Percentiles rank a stretch among this genome's conserved stretches.
These are phyloP conservation scores for Cydia strobilella DNA, from an alignment of 1,140 invertebrate species.

Conservation along the genomic window DNA sequence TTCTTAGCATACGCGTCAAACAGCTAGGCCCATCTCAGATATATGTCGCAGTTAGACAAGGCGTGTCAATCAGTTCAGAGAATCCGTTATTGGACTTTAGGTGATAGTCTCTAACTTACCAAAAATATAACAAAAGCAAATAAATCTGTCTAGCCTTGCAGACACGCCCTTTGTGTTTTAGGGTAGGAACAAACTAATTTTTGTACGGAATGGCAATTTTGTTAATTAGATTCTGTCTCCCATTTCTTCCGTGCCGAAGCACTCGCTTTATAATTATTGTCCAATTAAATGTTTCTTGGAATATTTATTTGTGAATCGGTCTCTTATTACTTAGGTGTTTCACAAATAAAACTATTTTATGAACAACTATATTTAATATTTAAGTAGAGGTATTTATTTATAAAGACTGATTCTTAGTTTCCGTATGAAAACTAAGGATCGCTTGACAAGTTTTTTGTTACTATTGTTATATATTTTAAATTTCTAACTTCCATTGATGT, in stretches of 20 bases:
- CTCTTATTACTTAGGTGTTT: no score
- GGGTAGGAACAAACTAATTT: not conserved
- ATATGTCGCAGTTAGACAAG: not conserved
- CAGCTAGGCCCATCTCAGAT: not conserved
- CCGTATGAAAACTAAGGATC: no score
- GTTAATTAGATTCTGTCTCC: not conserved
- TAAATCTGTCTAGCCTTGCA: not conserved
- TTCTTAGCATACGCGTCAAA: not conserved
- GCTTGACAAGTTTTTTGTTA: no score
- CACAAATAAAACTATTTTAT: no score
- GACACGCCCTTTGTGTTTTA: not conserved
- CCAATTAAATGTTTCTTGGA: no score
- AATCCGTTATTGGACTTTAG: constrained; percentile 6
- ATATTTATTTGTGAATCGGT: no score
- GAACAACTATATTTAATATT: no score
- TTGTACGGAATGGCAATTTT: not conserved
- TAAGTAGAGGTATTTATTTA: no score
- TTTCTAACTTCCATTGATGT: no score
- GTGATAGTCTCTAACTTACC: not conserved
- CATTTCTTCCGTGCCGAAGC: not conserved
- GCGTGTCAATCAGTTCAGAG: not conserved
- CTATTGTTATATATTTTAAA: no score
- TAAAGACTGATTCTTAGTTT: no score
- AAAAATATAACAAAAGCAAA: not conserved
- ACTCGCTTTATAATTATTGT: no score